Conservation (phyloP, 2,113 vertebrate species). For the Chaenocephalus aceratus region DNA sequence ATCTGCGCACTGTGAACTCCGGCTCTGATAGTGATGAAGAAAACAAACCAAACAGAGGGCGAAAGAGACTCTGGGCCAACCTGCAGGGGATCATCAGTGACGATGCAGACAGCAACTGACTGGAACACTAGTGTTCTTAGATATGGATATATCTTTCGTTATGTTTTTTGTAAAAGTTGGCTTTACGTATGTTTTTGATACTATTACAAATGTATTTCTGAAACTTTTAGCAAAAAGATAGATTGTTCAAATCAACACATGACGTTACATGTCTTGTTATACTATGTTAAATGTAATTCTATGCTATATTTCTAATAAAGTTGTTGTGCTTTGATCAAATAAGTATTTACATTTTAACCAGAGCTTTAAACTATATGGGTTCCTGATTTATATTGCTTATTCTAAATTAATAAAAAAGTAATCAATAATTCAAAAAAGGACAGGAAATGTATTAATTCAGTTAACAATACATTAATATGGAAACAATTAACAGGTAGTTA, state of each 20-base stretch:
- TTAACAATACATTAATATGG: neutral
- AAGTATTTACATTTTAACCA: neutral
- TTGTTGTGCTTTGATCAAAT: neutral
- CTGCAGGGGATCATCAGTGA: conserved; percentile 90
- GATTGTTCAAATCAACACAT: neutral
- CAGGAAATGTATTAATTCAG: neutral
- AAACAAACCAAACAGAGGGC: conserved; percentile 2
- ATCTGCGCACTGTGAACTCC: conserved; percentile 66
- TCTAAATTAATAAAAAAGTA: neutral
- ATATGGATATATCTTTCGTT: neutral
- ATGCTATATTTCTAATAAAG: conserved; percentile 51
- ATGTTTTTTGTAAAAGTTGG: neutral
- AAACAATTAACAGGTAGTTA: too few relatives aligned
- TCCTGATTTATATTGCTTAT: neutral
- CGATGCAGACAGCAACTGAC: conserved; percentile 86
- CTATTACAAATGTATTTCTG: neutral
- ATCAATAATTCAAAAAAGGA: neutral
- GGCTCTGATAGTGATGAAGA: conserved; percentile 75
- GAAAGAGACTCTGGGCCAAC: conserved; percentile 75
- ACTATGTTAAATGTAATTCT: neutral
- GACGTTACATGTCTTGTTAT: neutral
- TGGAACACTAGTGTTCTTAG: neutral
- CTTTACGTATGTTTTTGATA: neutral
- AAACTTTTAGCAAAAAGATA: neutral
- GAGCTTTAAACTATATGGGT: neutral